Conservation (phyloP, 2,797 vertebrate species). For the Podargus strigoides region DNA sequence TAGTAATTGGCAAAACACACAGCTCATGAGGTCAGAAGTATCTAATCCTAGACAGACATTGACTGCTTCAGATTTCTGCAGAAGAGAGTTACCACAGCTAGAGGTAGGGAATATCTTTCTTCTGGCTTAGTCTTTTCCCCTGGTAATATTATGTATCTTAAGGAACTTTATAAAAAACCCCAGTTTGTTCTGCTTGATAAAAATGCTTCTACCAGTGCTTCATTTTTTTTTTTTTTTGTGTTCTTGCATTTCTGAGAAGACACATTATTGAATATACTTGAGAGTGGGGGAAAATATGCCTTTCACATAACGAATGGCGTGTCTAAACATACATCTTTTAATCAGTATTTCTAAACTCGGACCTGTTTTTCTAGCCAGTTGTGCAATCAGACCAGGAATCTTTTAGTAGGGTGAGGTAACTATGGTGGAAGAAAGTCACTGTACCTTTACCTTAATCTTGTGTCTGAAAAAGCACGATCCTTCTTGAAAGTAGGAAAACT, state of each 20-base stretch:
- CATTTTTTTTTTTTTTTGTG: background rate
- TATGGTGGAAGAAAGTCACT: background rate
- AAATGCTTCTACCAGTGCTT: background rate
- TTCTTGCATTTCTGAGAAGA: background rate
- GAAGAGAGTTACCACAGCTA: background rate
- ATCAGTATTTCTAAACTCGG: background rate
- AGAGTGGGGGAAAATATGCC: background rate
- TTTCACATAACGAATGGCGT: background rate
- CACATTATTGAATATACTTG: background rate
- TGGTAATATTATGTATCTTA: background rate
- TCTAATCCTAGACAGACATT: background rate
- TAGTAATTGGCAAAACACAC: too few relatives aligned
- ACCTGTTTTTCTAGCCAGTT: background rate
- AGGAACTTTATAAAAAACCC: background rate
- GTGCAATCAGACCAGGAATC: background rate
- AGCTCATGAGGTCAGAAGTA: background rate
- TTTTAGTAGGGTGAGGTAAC: background rate
- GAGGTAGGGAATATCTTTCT: accelerated
- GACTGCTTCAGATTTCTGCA: background rate
- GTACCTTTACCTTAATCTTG: background rate
- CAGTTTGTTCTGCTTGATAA: background rate
- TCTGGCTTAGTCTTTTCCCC: background rate
- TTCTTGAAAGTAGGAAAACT: background rate
- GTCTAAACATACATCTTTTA: background rate
- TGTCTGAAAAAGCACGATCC: background rate